phyloP scores from a whole-genome alignment of 2,888 invertebrate genomes.

The Cephus runcator region DNA sequence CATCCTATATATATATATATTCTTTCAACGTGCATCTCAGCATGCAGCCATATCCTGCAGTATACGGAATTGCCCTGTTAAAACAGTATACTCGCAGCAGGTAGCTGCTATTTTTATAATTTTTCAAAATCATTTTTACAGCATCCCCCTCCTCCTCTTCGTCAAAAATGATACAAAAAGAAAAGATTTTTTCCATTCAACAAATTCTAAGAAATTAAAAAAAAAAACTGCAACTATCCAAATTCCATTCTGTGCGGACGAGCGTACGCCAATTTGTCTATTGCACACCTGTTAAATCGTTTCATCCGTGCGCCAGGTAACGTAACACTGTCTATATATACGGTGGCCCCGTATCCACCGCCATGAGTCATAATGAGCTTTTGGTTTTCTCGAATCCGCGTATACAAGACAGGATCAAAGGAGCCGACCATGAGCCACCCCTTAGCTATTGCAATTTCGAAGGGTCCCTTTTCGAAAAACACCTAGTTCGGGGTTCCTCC shows the following conservation, averaged over 20 bases:
- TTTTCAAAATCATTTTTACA: neutral
- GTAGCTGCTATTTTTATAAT: neutral
- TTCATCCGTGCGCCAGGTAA: slow-evolving; percentile 18
- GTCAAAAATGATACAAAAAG: no score
- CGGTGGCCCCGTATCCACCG: neutral
- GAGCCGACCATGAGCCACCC: slow-evolving; percentile 32
- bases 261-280: neutral
- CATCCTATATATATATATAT: neutral
- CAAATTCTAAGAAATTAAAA: neutral
- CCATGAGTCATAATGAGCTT: slow-evolving; percentile 44
- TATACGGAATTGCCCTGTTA: neutral
- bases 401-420: slow-evolving; percentile 28
- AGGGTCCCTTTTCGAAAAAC: slow-evolving; percentile 28
- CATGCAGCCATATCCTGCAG: neutral
- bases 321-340: neutral
- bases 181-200: no score
- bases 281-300: slow-evolving; percentile 40
- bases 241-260: neutral
- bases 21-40: neutral
- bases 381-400: slow-evolving; percentile 30
- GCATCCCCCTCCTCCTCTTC: no score
- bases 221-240: neutral
- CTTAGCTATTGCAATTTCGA: slow-evolving; percentile 42
- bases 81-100: neutral
- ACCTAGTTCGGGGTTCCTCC: slow-evolving; percentile 30